A percentile compares a stretch with the other conserved stretches of the same genome.
phyloP scores from a whole-genome alignment of 64 coral and sea anemone species.

The Platygyra sinensis region DNA sequence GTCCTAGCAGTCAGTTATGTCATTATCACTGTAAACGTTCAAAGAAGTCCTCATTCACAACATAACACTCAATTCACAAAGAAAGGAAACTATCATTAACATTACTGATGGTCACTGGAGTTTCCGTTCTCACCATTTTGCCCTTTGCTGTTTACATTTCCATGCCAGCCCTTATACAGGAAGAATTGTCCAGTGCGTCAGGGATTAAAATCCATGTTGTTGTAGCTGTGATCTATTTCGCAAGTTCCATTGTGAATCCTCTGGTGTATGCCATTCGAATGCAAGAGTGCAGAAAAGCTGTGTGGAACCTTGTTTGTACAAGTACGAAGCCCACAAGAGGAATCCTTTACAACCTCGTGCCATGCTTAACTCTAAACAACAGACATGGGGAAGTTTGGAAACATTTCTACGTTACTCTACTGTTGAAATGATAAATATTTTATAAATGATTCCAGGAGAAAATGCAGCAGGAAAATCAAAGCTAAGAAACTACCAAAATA shows the following conservation, averaged over 20 bases:
- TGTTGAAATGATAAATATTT: too few relatives aligned
- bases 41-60: neutral
- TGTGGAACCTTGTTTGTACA: neutral
- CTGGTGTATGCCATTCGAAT: conserved; percentile 16
- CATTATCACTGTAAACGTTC: neutral
- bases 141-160: neutral
- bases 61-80: too few relatives aligned
- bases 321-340: too few relatives aligned
- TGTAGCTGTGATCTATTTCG: neutral
- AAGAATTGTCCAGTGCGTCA: neutral
- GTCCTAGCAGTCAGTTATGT: too few relatives aligned
- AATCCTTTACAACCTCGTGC: too few relatives aligned
- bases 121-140: neutral
- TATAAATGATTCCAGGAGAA: too few relatives aligned
- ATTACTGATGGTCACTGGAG: conserved; percentile 1
- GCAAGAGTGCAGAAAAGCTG: neutral
- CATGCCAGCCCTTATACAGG: neutral
- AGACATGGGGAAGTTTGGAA: too few relatives aligned
- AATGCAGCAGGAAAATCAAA: too few relatives aligned
- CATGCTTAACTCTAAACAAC: too few relatives aligned
- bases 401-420: too few relatives aligned
- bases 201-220: neutral
- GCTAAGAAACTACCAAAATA: too few relatives aligned
- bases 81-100: neutral
- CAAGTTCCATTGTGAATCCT: neutral